phyloP scores from a whole-genome alignment of 2,797 vertebrate species.

The Sebastolobus altivelis region DNA sequence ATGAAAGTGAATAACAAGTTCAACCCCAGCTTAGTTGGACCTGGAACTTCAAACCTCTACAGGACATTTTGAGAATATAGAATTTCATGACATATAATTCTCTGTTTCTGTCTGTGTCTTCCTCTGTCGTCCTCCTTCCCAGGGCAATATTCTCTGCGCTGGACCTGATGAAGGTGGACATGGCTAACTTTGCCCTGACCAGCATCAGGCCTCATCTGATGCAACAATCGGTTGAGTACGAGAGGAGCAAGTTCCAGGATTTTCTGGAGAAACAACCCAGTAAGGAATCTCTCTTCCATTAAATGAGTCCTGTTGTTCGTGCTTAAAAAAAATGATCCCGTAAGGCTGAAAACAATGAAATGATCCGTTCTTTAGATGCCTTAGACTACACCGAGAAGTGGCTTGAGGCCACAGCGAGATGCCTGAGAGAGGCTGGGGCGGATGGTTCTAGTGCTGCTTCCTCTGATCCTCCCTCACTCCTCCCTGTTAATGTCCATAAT shows the following conservation, averaged over 20 bases:
- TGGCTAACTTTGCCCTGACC: conserved; percentile 96
- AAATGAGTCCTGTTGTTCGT: not conserved
- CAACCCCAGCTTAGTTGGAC: not conserved
- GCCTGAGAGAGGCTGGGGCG: conserved; percentile 72
- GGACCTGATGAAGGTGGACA: conserved; percentile 98
- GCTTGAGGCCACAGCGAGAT: conserved; percentile 90
- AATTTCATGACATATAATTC: not conserved
- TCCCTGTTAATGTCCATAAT: conserved; percentile 86
- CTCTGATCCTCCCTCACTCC: conserved; percentile 55
- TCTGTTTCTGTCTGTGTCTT: not conserved
- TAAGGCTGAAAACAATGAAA: not conserved
- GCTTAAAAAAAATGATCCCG: not conserved
- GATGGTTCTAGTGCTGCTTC: conserved; percentile 64
- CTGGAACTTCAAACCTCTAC: not conserved
- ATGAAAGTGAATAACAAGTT: conserved; percentile 1
- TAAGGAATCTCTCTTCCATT: conserved; percentile 76
- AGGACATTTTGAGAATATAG: not conserved
- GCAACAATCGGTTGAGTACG: conserved; percentile 97
- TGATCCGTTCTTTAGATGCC: conserved; percentile 83
- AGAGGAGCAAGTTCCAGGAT: conserved; percentile 96
- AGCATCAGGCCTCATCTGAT: conserved; percentile 95
- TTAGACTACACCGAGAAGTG: conserved; percentile 93
- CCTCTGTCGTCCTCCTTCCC: conserved; percentile 40
- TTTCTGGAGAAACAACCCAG: conserved; percentile 96
- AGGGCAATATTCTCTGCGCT: conserved; percentile 95